phyloP scores from a whole-genome alignment of 1,140 invertebrate genomes.

The Berghia stephanieae region DNA sequence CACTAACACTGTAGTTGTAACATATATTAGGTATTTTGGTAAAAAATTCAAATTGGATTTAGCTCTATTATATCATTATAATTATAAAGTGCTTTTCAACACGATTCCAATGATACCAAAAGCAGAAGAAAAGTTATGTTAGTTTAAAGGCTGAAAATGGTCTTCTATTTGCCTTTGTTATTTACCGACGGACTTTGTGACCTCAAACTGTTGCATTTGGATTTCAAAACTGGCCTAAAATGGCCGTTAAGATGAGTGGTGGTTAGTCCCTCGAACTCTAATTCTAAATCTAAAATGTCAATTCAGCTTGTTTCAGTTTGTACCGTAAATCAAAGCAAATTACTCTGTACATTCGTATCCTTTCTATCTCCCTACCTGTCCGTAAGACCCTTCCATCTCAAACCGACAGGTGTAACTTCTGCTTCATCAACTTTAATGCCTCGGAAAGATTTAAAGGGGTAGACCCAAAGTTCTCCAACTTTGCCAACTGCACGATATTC shows the following conservation, averaged over 20 bases:
- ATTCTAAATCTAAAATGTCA: background rate
- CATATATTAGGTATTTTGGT: too few relatives aligned
- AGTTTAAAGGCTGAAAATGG: too few relatives aligned
- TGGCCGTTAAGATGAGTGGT: too few relatives aligned
- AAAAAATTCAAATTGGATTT: too few relatives aligned
- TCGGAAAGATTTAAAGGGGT: conserved; percentile 59
- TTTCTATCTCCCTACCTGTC: conserved; percentile 48
- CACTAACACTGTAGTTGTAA: too few relatives aligned
- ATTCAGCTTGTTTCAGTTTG: background rate
- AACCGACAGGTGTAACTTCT: conserved; percentile 50
- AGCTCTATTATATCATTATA: too few relatives aligned
- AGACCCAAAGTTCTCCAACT: conserved; percentile 46
- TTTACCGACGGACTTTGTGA: background rate
- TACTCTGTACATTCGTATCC: background rate
- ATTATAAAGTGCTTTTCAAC: too few relatives aligned
- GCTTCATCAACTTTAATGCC: conserved; percentile 46
- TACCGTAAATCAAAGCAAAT: background rate
- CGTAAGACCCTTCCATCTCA: conserved; percentile 39
- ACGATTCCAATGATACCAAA: too few relatives aligned
- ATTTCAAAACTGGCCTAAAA: too few relatives aligned
- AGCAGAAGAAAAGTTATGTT: too few relatives aligned
- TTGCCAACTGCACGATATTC: conserved; percentile 40
- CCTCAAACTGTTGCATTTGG: background rate
- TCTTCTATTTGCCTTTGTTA: too few relatives aligned
- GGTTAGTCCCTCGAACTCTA: too few relatives aligned